Base-by-base conservation (phyloP, 2,888 invertebrate species). In the Schizaphis graminum region DNA sequence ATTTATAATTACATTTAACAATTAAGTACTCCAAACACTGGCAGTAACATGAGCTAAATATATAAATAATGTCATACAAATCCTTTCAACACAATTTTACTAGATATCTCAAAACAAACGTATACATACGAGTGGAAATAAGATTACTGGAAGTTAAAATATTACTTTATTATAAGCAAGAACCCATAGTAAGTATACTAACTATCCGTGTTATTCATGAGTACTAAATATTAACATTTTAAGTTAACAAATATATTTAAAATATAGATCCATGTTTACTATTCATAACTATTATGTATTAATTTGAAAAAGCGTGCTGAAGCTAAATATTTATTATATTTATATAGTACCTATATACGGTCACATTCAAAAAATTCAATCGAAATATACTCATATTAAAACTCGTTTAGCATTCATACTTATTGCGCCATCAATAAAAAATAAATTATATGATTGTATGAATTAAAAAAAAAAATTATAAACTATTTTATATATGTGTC, bases 1-100 rank as follows among this genome's bases (percentile, higher is more conserved):
- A 85, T 91, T 84, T 86, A 49, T 86, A 57, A 61, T 86, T 92
- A 57, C 47, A 56, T 26, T 26, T 35, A 86, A 86, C 91, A 86
- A 67, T 67, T 67, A 67, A 7, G 5, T 53, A 24, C 35, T 57
- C 35, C 35, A n/a, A 44, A 56, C 0, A 47, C 44, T 11, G 7
- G 11, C 35, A 28, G 61, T 92, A 87, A 92, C 57, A 49, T 35
- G 91, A 86, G 84, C 44, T 4, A 13, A 47, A 26, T 35, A 35
- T 92, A 92, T 92, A 61, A 47, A 92, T n/a, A n/a, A 92, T 92
- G 57, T 92, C 92, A 41, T 67, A 26, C 26, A 49, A 92, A 92
- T 92, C 86, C 49, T 86, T 57, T 56, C 86, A 61, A 61, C n/a
- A 35, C 61, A 61, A 61, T 16, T 92, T 92, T 92, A 26, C 35